These are phyloP conservation scores for Typhlichthys subterraneus DNA, from an alignment of 2,797 vertebrate species.

Conservation along the genomic window DNA sequence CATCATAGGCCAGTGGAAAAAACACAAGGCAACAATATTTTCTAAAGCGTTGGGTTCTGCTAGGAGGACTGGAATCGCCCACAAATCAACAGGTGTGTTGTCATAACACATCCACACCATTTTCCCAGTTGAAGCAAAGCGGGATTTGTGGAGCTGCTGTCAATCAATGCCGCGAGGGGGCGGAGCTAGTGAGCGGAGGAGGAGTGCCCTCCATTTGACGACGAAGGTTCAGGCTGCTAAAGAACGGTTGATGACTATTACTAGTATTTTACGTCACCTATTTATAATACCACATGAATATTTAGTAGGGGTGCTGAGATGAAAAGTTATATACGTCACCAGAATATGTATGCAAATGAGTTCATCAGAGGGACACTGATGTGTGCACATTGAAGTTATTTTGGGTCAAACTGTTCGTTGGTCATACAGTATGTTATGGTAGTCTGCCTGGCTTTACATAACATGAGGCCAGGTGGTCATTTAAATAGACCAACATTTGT, in stretches of 20 bases:
- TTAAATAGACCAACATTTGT: too few species aligned
- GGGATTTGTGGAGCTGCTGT: conserved; percentile 28
- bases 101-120: too few species aligned
- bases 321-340: conserved; percentile 55
- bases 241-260: conserved; percentile 17
- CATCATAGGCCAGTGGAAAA: too few species aligned
- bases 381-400: conserved; percentile 31
- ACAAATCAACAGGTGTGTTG: too few species aligned
- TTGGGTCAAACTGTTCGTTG: conserved; percentile 25
- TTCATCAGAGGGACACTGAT: conserved; percentile 20
- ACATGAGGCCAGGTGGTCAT: too few species aligned
- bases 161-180: conserved; percentile 21
- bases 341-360: conserved; percentile 28
- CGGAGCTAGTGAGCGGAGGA: conserved; percentile 48
- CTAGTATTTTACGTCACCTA: conserved; percentile 27
- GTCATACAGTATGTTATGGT: conserved; percentile 15
- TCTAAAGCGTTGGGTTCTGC: too few species aligned
- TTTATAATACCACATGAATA: too few species aligned
- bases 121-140: conserved; percentile 22
- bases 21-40: too few species aligned
- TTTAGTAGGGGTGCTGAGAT: neutral
- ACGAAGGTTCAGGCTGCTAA: conserved; percentile 66
- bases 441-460: too few species aligned
- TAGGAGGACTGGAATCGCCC: too few species aligned
- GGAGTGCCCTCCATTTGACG: conserved; percentile 77